Evolutionary conservation across 2,888 invertebrate genomes (phyloP).

Genomic region (Orchesella flavescens): DNA sequence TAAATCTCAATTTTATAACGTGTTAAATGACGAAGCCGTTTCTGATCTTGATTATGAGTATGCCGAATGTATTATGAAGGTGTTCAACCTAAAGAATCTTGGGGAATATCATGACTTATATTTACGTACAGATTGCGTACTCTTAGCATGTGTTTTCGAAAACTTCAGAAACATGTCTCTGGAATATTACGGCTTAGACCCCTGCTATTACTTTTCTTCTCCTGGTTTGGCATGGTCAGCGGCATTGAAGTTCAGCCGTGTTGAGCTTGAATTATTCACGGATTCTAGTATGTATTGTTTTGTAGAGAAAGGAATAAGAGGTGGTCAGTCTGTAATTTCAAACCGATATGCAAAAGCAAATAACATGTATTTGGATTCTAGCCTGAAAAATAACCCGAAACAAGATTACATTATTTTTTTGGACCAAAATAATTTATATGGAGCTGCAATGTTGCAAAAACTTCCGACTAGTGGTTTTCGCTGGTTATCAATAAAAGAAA

Average conservation of each 20-base stretch:
- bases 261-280: conserved; percentile 51
- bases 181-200: conserved; percentile 35
- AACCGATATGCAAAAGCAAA: conserved; percentile 18
- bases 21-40: background rate
- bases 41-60: background rate
- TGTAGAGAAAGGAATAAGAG: no score
- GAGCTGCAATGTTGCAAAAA: background rate
- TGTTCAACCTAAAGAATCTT: background rate
- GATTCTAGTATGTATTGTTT: no score
- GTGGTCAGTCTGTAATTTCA: no score
- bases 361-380: conserved; percentile 1
- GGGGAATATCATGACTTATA: conserved; percentile 28
- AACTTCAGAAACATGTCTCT: conserved; percentile 33
- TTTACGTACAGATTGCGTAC: background rate
- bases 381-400: background rate
- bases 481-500: background rate
- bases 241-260: conserved; percentile 15
- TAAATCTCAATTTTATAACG: background rate
- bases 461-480: conserved; percentile 30
- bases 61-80: background rate
- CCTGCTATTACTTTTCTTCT: conserved; percentile 9
- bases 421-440: conserved; percentile 43
- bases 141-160: conserved; percentile 29
- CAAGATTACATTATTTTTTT: conserved; percentile 14
- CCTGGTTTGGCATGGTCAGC: conserved; percentile 30